phyloP scores from a whole-genome alignment of 2,888 invertebrate species.

The Palloptera scutellata region DNA sequence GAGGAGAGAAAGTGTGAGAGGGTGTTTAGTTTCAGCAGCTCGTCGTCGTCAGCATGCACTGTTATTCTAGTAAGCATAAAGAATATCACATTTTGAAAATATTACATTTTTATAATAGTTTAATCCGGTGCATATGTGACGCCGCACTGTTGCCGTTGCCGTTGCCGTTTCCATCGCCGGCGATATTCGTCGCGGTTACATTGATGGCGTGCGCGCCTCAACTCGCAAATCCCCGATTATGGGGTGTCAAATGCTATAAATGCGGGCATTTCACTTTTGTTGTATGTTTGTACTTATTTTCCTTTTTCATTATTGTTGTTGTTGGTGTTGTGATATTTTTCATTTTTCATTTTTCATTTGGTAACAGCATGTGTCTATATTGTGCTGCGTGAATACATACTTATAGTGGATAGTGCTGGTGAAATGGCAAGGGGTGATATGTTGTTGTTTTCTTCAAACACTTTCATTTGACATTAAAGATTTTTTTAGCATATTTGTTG shows the following conservation, averaged over 20 bases:
- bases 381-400: constrained; percentile 54
- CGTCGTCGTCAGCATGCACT: too few species aligned
- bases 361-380: constrained; percentile 24
- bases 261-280: constrained; percentile 17
- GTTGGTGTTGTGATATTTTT: constrained; percentile 14
- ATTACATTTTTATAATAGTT: constrained; percentile 59
- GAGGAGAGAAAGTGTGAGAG: too few species aligned
- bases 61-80: neutral
- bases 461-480: too few species aligned
- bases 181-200: neutral
- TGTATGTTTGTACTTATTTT: constrained; percentile 8
- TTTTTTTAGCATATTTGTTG: too few species aligned
- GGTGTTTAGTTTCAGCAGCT: neutral
- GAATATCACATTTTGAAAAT: constrained; percentile 25
- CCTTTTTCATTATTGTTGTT: constrained; percentile 20
- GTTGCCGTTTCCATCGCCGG: neutral
- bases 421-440: too few species aligned
- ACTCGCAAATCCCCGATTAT: constrained; percentile 41
- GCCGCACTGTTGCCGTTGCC: constrained; percentile 35
- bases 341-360: constrained; percentile 29
- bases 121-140: constrained; percentile 60
- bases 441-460: too few species aligned
- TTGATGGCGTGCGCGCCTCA: constrained; percentile 4
- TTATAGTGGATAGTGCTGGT: constrained; percentile 53
- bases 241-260: constrained; percentile 44